A percentile compares a stretch with the other conserved stretches of the same genome.
These are phyloP conservation scores for Cyclopterus lumpus DNA, from an alignment of 2,797 vertebrate species.

Conservation along the genomic window DNA sequence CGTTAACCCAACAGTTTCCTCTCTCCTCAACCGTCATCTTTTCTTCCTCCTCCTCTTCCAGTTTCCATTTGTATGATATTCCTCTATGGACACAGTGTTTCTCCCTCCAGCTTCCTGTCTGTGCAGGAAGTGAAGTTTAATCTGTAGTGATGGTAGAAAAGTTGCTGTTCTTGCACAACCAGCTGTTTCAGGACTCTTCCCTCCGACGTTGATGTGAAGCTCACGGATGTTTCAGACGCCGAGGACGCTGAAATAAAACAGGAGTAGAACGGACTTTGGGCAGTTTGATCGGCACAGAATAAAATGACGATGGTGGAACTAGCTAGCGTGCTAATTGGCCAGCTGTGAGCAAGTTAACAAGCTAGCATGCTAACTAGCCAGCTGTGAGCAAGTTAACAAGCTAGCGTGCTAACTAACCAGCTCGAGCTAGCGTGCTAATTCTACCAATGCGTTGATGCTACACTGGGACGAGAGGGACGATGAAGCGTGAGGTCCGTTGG, in stretches of 20 bases:
- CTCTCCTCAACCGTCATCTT: constrained; percentile 7
- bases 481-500: no score
- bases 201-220: background rate
- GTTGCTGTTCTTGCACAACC: constrained; percentile 44
- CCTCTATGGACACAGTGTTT: constrained; percentile 34
- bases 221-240: background rate
- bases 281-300: background rate
- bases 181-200: constrained; percentile 52
- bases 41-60: constrained; percentile 13
- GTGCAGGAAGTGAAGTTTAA: constrained; percentile 57
- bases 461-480: background rate
- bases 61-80: constrained; percentile 30
- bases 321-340: no score
- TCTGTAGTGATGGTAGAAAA: constrained; percentile 47
- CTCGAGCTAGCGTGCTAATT: background rate
- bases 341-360: background rate
- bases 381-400: no score
- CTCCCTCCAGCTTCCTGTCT: constrained; percentile 32
- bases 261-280: background rate
- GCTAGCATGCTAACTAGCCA: no score
- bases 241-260: background rate
- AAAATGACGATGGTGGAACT: background rate
- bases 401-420: background rate
- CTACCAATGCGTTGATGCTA: background rate
- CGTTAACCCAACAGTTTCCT: background rate